Base-by-base conservation (phyloP, 2,797 vertebrate genomes). In the Varecia variegata region DNA sequence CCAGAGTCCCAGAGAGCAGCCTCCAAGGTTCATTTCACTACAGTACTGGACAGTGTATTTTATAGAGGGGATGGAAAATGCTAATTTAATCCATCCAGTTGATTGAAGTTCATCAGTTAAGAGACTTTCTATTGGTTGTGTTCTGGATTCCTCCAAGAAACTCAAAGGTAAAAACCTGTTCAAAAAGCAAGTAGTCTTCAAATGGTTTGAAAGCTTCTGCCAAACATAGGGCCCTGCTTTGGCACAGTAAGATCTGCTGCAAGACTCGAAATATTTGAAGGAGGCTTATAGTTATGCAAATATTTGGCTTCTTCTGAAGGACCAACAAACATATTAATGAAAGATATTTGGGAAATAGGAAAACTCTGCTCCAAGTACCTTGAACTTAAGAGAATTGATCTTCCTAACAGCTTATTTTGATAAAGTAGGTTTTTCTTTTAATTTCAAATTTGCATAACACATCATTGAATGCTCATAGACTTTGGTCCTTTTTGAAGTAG, bases 331-430 rank as follows among this genome's bases (percentile, higher is more conserved):
- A 30, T 30, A 45, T 80, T 70, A 82, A 0, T 84, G 67, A 88
- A 73, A 79, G 50, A 80, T 30, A 50, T 67, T 87, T 94, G 79
- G 86, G 38, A 87, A 90, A 60, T 60, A 90, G 40, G 25, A 21
- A 89, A 71, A 14, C 56, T 81, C 90, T 92, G 35, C 82, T 87
- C 81, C 90, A 32, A 94, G 54, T 88, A 93, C 52, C 43, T 85
- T 50, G 8, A 88, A 76, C n/a, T 27, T 71, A 83, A 82, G 62
- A 95, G 30, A 73, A 86, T 13, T 77, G 21, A 4, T 94, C 92
- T 91, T 79, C 52, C 27, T 84, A 50, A 74, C 38, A 7, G n/a
- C 94, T 85, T 92, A 65, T 90, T 94, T 62, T 95, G 71, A 67
- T 88, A 82, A 77, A 76, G 17, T 25, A 70, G 62, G 2, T 14